Evolutionary conservation across 2,888 invertebrate species (phyloP).

Genomic region (Amphipyra berbera): DNA sequence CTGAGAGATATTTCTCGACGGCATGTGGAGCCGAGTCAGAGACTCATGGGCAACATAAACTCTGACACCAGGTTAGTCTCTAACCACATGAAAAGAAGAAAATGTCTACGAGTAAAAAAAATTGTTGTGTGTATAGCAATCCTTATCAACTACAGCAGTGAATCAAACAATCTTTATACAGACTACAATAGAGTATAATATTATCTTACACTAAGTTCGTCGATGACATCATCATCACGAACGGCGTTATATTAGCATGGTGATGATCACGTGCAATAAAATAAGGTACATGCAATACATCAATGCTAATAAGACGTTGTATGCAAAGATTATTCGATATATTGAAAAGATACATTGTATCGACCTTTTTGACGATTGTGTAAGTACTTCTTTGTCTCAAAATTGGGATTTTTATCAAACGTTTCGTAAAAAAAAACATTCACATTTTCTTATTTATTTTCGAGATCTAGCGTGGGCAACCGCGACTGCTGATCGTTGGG

Average conservation of each 20-base stretch:
- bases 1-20: too few relatives aligned
- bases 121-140: not conserved
- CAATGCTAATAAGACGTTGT: slow-evolving; percentile 45
- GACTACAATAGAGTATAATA: slow-evolving; percentile 50
- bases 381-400: not conserved
- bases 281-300: slow-evolving; percentile 29
- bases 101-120: too few relatives aligned
- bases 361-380: not conserved
- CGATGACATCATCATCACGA: slow-evolving; percentile 51
- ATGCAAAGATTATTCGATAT: slow-evolving; percentile 29
- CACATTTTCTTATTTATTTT: too few relatives aligned
- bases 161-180: slow-evolving; percentile 54
- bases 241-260: slow-evolving; percentile 28
- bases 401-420: not conserved
- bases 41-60: too few relatives aligned
- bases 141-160: slow-evolving; percentile 26
- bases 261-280: slow-evolving; percentile 22
- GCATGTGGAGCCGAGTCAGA: too few relatives aligned
- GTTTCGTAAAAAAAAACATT: too few relatives aligned
- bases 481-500: too few relatives aligned
- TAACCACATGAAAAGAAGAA: too few relatives aligned
- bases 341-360: slow-evolving; percentile 3
- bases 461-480: too few relatives aligned
- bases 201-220: slow-evolving; percentile 28
- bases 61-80: too few relatives aligned